Conservation (phyloP, 2,113 vertebrate genomes). For the Delphinapterus leucas region DNA sequence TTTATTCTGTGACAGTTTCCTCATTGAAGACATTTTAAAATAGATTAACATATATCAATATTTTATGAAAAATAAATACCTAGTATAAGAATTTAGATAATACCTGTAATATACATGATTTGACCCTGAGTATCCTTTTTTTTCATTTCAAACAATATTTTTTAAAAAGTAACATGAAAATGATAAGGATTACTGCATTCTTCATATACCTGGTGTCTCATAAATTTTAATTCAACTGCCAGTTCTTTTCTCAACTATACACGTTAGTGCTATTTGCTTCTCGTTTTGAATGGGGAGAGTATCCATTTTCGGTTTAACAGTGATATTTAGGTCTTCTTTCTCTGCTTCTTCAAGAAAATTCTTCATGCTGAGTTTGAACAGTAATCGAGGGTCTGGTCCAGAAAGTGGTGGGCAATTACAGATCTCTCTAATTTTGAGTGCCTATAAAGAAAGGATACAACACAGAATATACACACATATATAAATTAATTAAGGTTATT, state of each 20-base stretch:
- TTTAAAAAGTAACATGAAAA: conserved; percentile 43
- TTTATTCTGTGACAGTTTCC: conserved; percentile 64
- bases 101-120: conserved; percentile 60
- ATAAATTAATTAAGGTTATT: conserved; percentile 27
- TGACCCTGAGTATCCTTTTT: background rate
- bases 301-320: conserved; percentile 70
- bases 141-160: conserved; percentile 46
- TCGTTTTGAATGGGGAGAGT: conserved; percentile 69
- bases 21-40: conserved; percentile 55
- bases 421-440: conserved; percentile 90
- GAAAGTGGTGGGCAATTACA: conserved; percentile 92
- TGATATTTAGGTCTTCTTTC: conserved; percentile 60
- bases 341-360: conserved; percentile 82
- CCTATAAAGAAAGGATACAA: conserved; percentile 84
- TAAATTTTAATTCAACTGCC: conserved; percentile 51
- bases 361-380: conserved; percentile 86
- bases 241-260: conserved; percentile 72
- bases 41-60: conserved; percentile 56
- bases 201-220: conserved; percentile 8
- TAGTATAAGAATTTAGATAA: conserved; percentile 46
- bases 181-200: background rate
- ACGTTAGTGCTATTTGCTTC: conserved; percentile 76
- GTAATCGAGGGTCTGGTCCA: conserved; percentile 87
- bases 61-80: conserved; percentile 66
- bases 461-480: background rate